phyloP scores from a whole-genome alignment of 2,113 vertebrate species.

The Craseonycteris thonglongyai region DNA sequence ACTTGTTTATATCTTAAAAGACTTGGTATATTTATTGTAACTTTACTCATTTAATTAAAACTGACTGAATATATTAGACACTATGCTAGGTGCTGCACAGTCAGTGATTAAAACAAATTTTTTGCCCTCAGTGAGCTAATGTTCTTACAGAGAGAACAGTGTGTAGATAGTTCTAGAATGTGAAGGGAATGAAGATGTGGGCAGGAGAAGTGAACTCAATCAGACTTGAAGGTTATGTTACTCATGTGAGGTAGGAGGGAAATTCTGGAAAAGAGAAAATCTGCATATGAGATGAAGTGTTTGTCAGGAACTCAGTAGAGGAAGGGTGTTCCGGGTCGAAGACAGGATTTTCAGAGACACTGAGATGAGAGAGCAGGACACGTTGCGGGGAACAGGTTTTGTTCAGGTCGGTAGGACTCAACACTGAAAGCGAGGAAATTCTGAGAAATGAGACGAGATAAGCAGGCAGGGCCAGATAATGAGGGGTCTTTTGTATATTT shows the following conservation, averaged over 20 bases:
- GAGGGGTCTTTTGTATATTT: not conserved
- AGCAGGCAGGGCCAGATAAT: not conserved
- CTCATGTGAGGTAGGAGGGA: not conserved
- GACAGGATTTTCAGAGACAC: not conserved
- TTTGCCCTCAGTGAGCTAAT: not conserved
- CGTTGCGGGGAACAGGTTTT: fast-evolving
- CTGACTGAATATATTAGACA: not conserved
- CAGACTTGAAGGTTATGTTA: not conserved
- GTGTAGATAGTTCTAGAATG: not conserved
- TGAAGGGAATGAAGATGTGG: not conserved
- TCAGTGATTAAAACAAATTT: not conserved
- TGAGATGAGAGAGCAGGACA: not conserved
- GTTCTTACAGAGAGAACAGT: not conserved
- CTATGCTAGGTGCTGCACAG: not conserved
- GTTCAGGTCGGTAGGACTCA: not conserved
- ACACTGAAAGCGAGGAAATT: not conserved
- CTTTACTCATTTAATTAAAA: not conserved
- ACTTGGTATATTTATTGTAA: not conserved
- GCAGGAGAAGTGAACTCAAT: not conserved
- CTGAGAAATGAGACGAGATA: not conserved
- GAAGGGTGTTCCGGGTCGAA: not conserved
- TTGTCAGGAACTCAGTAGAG: not conserved
- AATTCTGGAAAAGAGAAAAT: not conserved
- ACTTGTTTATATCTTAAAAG: not conserved
- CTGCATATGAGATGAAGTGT: not conserved